These are phyloP conservation scores for Coilia nasus DNA, from an alignment of 2,797 vertebrate genomes.

Conservation along the genomic window DNA sequence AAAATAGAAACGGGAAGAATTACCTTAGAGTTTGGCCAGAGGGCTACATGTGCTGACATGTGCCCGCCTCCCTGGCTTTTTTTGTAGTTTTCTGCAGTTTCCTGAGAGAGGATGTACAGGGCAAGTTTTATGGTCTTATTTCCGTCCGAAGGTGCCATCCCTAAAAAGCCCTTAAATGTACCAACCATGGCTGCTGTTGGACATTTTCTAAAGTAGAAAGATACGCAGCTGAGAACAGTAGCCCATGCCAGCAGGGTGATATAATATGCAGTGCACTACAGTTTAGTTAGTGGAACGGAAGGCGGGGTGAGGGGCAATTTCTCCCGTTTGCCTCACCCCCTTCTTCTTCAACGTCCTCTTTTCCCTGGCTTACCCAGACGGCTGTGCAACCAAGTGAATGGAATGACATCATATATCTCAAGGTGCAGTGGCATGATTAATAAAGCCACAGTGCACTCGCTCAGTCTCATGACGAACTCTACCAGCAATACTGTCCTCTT, in stretches of 20 bases:
- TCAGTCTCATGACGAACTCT: background rate
- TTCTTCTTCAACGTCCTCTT: background rate
- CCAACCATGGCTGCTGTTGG: constrained; percentile 3
- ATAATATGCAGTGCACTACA: constrained; percentile 17
- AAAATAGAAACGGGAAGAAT: constrained; percentile 36
- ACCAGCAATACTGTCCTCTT: background rate
- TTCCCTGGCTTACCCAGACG: constrained; percentile 3
- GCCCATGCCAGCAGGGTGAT: constrained; percentile 18
- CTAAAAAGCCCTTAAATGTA: constrained; percentile 13
- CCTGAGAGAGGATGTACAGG: background rate
- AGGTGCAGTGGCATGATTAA: background rate
- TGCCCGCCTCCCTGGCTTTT: too few species aligned
- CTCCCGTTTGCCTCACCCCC: background rate
- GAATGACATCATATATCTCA: background rate
- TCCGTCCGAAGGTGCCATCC: background rate
- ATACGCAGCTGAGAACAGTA: background rate
- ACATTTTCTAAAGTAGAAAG: background rate
- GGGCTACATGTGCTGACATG: constrained; percentile 29
- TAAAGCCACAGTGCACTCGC: background rate
- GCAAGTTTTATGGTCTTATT: background rate
- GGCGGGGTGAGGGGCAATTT: background rate
- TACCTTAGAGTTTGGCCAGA: constrained; percentile 35
- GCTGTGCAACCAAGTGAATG: background rate
- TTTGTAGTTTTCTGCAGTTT: background rate
- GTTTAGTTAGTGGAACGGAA: background rate